Base-by-base conservation (phyloP, 2,888 invertebrate species). In the Chloroclystis v-ata region DNA sequence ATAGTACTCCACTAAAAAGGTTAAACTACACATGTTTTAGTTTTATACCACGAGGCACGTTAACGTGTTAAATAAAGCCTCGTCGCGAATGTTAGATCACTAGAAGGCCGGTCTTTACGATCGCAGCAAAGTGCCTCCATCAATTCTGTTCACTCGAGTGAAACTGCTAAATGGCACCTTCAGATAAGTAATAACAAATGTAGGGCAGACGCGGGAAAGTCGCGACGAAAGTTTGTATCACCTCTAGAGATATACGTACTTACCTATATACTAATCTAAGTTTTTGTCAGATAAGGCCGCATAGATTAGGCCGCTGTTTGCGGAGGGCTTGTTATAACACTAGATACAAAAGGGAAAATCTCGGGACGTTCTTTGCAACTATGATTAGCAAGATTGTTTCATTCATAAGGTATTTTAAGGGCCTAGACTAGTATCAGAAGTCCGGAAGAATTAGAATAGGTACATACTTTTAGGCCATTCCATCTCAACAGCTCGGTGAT, bases 51-150 rank as follows among this genome's bases (percentile, higher is more conserved):
- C 28, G 25, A 30, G 30, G 16, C 41, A 50, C 45, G 35, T 38
- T 26, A 51, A 56, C 50, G 52, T 54, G 51, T 43, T 42, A 24
- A 52, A 56, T 46, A 43, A 51, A 47, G 48, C 33, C 44, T 38
- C 38, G 49, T 48, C 50, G 51, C 53, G 41, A 56, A 52, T 47
- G 48, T 54, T 53, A 61, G 59, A 62, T 61, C 63, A 62, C 60
- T 54, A 59, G 57, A 50, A 49, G 59, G 50, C 43, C 47, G 55
- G 44, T 54, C 61, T 65, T 66, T 65, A 65, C 55, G 61, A 59
- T 42, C 42, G 29, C 49, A 52, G 57, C 64, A 63, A 66, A 67
- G 46, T 54, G 53, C 55, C 53, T 53, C 51, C 52, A 55, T 60
- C 58, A 56, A 63, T 59, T 60, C 54, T 37, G 48, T 53, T 49